A percentile compares a stretch with the other conserved stretches of the same genome.
Evolutionary conservation across 1,140 invertebrate genomes (phyloP).

Genomic region (Nautilus pompilius): DNA sequence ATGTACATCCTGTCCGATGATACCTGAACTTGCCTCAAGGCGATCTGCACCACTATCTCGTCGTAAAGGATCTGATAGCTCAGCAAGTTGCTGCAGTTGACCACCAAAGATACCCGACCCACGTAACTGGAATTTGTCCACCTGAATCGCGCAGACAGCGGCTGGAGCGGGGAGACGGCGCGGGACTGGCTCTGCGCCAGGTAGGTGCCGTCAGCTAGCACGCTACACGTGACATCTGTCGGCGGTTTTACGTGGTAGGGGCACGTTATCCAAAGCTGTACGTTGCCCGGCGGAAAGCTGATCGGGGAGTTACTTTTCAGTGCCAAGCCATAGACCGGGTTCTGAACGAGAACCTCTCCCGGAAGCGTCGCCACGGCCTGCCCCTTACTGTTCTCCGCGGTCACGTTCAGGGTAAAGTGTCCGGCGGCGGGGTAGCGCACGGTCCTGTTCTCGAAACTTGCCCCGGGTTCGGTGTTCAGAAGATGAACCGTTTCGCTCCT

Average conservation of each 20-base stretch:
- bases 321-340: slow-evolving; percentile 16
- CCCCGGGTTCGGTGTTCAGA: slow-evolving; percentile 13
- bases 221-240: slow-evolving; percentile 15
- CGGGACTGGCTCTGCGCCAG: not conserved
- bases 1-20: slow-evolving; percentile 7
- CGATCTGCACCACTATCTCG: slow-evolving; percentile 16
- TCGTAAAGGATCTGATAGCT: slow-evolving; percentile 14
- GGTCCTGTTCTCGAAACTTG: not conserved
- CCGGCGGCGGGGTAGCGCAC: slow-evolving; percentile 12
- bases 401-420: slow-evolving; percentile 13
- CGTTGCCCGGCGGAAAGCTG: slow-evolving; percentile 14
- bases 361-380: not conserved
- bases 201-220: not conserved
- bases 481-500: not conserved
- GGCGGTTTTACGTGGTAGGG: slow-evolving; percentile 8
- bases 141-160: slow-evolving; percentile 1
- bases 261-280: slow-evolving; percentile 9
- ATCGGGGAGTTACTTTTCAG: slow-evolving; percentile 11
- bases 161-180: slow-evolving; percentile 9
- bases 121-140: slow-evolving; percentile 12
- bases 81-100: slow-evolving; percentile 24
- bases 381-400: slow-evolving; percentile 15
- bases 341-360: slow-evolving; percentile 11
- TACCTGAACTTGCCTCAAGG: slow-evolving; percentile 11
- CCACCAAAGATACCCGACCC: slow-evolving; percentile 12